Base-by-base conservation (phyloP, 1,140 invertebrate genomes). In the Drosophila subpulchrella region DNA sequence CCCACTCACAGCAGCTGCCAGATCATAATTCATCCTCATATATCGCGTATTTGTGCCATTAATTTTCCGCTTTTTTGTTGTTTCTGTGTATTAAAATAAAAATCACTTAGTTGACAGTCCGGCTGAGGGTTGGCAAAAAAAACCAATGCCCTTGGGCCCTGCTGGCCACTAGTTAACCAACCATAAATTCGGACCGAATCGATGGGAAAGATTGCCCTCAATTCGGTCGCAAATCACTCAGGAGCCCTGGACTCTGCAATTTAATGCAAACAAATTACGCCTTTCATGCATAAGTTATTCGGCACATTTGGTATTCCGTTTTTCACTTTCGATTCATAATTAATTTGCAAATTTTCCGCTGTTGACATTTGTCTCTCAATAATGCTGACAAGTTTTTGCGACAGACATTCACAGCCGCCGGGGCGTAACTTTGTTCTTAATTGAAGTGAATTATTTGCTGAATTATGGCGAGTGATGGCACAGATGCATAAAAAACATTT, bases 51-150 rank as follows among this genome's bases (percentile, higher is more conserved):
- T 66, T 80, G 60, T 62, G 51, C 44, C 42, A 70, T 47, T 57
- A 62, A 54, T 74, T 60, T 75, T 38, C n/a, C 36, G 17, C 10
- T 12, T 53, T 53, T 60, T 63, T 53, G 55, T 78, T 48, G 42
- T 34, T 67, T 81, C 73, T 55, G 60, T 78, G 74, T 65, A 88
- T 73, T 83, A 78, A 75, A 80, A 89, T 84, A 53, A 89, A 88
- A 89, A 77, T 78, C 78, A 81, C 82, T 85, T 86, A 78, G 82
- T 74, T 80, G 81, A 85, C 81, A 84, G 65, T 62, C 66, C 27
- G 66, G 75, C 62, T 53, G 39, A 42, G 70, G 48, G 47, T 34
- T 30, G 65, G 13, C 15, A 8, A 48, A 38, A 60, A 46, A 15
- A 11, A 27, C 27, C 27, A 46, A 24, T 13, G 38, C 60, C 46